Evolutionary conservation across 2,797 vertebrate species (phyloP).

Genomic region (Cetoscarus ocellatus): DNA sequence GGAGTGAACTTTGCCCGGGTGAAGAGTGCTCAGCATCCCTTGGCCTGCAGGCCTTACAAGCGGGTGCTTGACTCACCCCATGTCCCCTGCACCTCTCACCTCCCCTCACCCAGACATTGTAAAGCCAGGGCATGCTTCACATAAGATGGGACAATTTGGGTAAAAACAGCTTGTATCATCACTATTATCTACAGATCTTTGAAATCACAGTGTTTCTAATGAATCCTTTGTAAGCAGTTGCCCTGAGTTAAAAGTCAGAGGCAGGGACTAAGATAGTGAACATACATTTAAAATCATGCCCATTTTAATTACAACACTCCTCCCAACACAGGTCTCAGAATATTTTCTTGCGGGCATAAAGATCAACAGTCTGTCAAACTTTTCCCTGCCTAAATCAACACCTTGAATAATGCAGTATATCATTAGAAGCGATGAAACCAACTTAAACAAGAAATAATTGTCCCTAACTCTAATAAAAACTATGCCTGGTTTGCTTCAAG

Average conservation of each 20-base stretch:
- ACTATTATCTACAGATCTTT: neutral
- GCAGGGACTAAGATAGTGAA: slow-evolving; percentile 1
- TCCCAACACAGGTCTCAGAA: neutral
- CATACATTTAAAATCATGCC: neutral
- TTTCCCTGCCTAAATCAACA: neutral
- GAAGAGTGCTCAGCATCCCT: slow-evolving; percentile 91
- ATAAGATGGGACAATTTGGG: slow-evolving; percentile 21
- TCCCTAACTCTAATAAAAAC: slow-evolving; percentile 15
- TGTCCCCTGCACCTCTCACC: slow-evolving; percentile 67
- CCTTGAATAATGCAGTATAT: too few species aligned
- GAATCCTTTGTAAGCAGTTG: neutral
- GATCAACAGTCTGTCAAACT: slow-evolving; percentile 2
- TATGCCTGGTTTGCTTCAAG: neutral
- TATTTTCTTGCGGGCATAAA: neutral
- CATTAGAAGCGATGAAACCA: slow-evolving; percentile 1
- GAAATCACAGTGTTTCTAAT: neutral
- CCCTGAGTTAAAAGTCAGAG: neutral
- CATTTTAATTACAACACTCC: neutral
- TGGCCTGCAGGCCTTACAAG: slow-evolving; percentile 88
- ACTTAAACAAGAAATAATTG: slow-evolving; percentile 11
- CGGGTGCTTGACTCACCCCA: slow-evolving; percentile 79
- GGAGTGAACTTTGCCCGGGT: slow-evolving; percentile 98
- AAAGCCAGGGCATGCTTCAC: slow-evolving; percentile 35
- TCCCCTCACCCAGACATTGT: slow-evolving; percentile 27
- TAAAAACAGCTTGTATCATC: slow-evolving; percentile 14